Conservation (phyloP, 2,888 invertebrate genomes). For the Dysmachus trigonus region DNA sequence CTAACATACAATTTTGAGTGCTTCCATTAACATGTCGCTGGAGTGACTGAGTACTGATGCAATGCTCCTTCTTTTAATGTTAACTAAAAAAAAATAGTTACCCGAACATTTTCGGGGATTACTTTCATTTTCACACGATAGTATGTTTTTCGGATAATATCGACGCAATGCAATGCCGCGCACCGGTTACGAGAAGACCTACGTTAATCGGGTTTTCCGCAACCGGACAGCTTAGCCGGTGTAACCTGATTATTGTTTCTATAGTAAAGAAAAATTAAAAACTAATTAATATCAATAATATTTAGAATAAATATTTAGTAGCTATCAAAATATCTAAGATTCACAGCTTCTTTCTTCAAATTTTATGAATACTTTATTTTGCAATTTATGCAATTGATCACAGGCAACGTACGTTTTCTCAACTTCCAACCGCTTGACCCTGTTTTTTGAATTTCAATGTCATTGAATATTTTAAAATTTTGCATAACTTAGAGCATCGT, state of each 20-base stretch:
- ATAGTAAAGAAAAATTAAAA: not conserved
- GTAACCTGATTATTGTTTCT: not conserved
- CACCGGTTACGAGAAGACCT: not conserved
- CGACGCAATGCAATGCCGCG: not conserved
- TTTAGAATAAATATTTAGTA: not conserved
- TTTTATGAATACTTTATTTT: not conserved
- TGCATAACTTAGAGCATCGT: not conserved
- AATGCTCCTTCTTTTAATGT: not conserved
- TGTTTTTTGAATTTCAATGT: not conserved
- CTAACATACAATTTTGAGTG: not conserved
- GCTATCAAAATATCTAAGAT: not conserved
- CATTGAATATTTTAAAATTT: not conserved
- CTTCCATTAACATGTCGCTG: not conserved
- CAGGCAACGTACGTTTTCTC: not conserved
- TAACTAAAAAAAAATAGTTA: not conserved
- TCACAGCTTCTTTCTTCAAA: not conserved
- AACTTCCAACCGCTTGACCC: not conserved
- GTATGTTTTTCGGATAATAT: not conserved
- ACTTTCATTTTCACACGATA: not conserved
- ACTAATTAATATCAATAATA: not conserved
- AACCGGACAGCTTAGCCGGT: not conserved
- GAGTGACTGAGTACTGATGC: not conserved
- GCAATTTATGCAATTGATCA: not conserved
- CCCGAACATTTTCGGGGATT: not conserved
- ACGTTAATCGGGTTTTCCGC: not conserved